Base-by-base conservation (phyloP, 1,140 invertebrate genomes). In the Microplitis demolitor region DNA sequence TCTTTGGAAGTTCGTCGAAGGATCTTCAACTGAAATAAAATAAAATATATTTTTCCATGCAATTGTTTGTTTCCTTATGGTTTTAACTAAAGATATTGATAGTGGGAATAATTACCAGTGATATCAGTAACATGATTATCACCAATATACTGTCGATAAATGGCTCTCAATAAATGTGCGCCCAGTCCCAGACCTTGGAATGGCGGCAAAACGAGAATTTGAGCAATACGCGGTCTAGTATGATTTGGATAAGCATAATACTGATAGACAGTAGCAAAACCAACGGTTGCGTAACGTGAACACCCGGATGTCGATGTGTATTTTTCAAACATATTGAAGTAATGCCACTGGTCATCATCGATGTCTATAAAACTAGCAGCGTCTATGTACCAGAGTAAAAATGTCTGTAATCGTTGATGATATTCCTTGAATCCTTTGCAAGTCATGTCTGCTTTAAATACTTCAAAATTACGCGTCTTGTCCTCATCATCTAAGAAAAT, bases 371-470 rank as follows among this genome's bases (percentile, higher is more conserved):
- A 98, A 60, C 91, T 94, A 9, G 94, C 94, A 4, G 95, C 97
- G 90, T 99, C 97, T 78, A 99, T 95, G 82, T 94, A 99, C 93
- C 96, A 99, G 67, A 98, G 84, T 9, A 98, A 88, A 82, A 98
- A 97, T 4, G 95, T 96, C 88, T 98, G 96, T 70, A 99, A 87
- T 71, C 94, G 90, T 76, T 92, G 87, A 82, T 98, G 95, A 83
- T 94, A 98, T 13, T 92, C 89, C 34, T 90, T 81, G 80, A 98
- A 98, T 11, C 92, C 91, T 31, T 91, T 90, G 54, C 89, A 89
- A 13, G 87, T 89, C 73, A 91, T 90, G 78, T 94, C 91, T 79
- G 91, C 91, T 78, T 90, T 91, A 79, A 95, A 97, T 9, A 98
- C 90, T 87, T 96, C 94, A 87, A 95, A 98, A 11, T 88, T 87